Conservation (phyloP, 2,888 invertebrate genomes). For the Drosophila bunnanda region DNA sequence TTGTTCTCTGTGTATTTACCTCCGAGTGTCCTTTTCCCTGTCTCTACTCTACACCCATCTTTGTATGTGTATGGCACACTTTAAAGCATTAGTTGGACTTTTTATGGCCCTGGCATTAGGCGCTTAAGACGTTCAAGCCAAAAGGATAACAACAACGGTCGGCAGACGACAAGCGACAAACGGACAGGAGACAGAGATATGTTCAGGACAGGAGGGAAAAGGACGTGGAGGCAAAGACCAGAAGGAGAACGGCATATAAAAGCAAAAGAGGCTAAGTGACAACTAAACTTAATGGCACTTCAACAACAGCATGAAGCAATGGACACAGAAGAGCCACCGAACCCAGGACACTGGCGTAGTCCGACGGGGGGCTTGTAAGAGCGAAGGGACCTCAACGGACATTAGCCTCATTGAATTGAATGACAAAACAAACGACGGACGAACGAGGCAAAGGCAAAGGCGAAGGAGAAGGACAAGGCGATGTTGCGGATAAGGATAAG, state of each 20-base stretch:
- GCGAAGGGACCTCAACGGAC: slow-evolving; percentile 79
- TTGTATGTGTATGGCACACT: slow-evolving; percentile 68
- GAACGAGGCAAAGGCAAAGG: slow-evolving; percentile 35
- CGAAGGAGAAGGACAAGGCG: slow-evolving; percentile 60
- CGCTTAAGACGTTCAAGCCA: slow-evolving; percentile 81
- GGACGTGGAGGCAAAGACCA: slow-evolving; percentile 16
- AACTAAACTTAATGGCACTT: slow-evolving; percentile 84
- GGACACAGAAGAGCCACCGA: slow-evolving; percentile 74
- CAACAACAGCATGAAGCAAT: slow-evolving; percentile 82
- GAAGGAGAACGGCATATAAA: slow-evolving; percentile 67
- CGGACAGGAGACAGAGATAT: slow-evolving; percentile 33
- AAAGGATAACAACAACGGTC: slow-evolving; percentile 76
- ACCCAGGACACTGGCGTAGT: slow-evolving; percentile 38
- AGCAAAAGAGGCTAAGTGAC: slow-evolving; percentile 84
- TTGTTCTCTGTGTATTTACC: slow-evolving; percentile 20
- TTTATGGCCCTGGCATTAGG: slow-evolving; percentile 80
- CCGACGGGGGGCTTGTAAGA: slow-evolving; percentile 21
- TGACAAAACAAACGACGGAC: slow-evolving; percentile 79
- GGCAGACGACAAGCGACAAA: slow-evolving; percentile 42
- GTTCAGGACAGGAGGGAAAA: slow-evolving; percentile 12
- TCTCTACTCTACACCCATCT: neutral
- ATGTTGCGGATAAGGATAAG: slow-evolving; percentile 80
- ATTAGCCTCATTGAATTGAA: slow-evolving; percentile 83
- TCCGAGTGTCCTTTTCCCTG: neutral
- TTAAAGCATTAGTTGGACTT: slow-evolving; percentile 81